Percentiles rank a stretch among this genome's conserved stretches.
Evolutionary conservation across 2,113 vertebrate genomes (phyloP).

Genomic region (Lichenostomus cassidix): DNA sequence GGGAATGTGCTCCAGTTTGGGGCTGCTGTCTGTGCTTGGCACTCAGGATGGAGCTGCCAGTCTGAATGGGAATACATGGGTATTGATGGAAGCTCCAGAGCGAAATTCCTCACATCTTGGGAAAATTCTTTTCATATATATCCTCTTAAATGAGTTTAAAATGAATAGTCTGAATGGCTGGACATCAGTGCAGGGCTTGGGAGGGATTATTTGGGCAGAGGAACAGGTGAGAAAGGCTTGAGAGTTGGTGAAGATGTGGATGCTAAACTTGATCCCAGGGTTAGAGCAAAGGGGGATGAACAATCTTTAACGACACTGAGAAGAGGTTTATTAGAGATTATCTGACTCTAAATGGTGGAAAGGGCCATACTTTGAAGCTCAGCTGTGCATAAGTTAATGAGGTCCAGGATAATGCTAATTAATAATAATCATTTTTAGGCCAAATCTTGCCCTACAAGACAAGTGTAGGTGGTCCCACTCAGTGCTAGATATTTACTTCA

Average conservation of each 20-base stretch:
- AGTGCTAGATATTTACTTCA: neutral
- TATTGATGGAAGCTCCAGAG: neutral
- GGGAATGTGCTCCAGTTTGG: neutral
- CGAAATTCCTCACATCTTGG: neutral
- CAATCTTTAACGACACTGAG: neutral
- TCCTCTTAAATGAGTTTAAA: neutral
- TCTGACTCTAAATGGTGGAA: neutral
- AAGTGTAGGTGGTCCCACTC: neutral
- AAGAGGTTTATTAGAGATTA: neutral
- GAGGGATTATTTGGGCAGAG: neutral
- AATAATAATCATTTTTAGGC: neutral
- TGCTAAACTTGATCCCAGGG: neutral
- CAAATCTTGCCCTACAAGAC: neutral
- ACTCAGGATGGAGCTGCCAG: neutral
- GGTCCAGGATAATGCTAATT: neutral
- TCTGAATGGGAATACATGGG: accelerated
- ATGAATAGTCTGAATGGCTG: neutral
- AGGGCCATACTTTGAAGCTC: neutral
- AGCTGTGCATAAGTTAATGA: neutral
- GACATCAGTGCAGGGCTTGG: neutral
- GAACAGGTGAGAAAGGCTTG: neutral
- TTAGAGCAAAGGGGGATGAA: neutral
- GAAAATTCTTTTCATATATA: neutral
- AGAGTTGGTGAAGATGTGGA: accelerated
- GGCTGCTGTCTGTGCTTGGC: neutral